A percentile compares a stretch with the other conserved stretches of the same genome.
phyloP scores from a whole-genome alignment of 2,113 vertebrate species.

The Mohoua ochrocephala region DNA sequence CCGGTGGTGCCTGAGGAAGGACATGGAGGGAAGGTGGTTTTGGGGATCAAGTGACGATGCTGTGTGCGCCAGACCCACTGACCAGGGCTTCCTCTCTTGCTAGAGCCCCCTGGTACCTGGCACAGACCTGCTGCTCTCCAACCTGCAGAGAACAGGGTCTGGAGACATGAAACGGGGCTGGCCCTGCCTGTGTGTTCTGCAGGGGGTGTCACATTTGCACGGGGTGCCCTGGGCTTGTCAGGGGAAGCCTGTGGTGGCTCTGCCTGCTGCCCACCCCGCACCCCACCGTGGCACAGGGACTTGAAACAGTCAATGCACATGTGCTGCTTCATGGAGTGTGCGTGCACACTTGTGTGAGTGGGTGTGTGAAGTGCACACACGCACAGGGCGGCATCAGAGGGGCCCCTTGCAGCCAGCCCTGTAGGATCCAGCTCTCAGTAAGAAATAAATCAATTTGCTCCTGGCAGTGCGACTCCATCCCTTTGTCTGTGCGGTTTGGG shows the following conservation, averaged over 20 bases:
- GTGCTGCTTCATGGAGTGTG: background rate
- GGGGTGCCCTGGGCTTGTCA: background rate
- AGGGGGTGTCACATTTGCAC: fast-evolving
- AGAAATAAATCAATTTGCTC: conserved; percentile 24
- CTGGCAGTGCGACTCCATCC: background rate
- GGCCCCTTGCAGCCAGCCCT: background rate
- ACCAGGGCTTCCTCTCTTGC: background rate
- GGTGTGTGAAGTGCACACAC: background rate
- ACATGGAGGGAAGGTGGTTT: background rate
- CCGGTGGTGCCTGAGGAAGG: background rate
- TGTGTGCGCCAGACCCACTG: background rate
- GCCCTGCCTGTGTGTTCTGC: background rate
- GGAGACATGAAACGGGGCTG: background rate
- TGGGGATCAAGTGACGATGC: background rate
- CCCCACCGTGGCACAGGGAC: fast-evolving
- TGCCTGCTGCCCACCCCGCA: background rate
- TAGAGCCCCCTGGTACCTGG: background rate
- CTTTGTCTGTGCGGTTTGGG: background rate
- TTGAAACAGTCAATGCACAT: fast-evolving
- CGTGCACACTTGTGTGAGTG: fast-evolving
- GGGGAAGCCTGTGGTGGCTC: background rate
- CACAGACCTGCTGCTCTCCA: background rate
- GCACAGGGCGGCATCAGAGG: fast-evolving
- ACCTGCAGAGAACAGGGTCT: background rate
- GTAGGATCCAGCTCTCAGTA: background rate